Evolutionary conservation across 2,113 vertebrate genomes (phyloP).

Genomic region (Dicentrarchus labrax): DNA sequence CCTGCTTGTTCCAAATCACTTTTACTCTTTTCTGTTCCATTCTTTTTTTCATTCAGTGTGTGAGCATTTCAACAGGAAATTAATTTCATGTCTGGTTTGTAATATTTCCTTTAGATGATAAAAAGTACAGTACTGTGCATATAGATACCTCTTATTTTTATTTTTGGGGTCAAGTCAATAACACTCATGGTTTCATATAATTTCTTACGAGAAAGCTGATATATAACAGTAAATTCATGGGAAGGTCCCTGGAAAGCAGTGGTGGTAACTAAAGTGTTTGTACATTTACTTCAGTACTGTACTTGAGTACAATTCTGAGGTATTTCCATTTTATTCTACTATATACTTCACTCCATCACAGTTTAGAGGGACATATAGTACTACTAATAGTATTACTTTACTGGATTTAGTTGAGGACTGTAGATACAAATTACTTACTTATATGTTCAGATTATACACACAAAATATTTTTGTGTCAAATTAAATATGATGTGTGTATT

Average conservation of each 20-base stretch:
- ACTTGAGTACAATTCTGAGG: not conserved
- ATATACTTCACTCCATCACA: not conserved
- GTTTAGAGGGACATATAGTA: not conserved
- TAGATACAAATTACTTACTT: not conserved
- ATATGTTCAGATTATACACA: not conserved
- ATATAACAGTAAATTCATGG: not conserved
- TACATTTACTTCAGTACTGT: too few relatives aligned
- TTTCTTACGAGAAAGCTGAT: not conserved
- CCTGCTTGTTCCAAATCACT: conserved; percentile 4
- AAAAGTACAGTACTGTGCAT: not conserved
- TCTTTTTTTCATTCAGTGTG: not conserved
- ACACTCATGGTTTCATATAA: not conserved
- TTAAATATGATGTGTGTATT: too few relatives aligned
- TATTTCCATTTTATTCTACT: not conserved
- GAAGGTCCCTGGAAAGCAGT: not conserved
- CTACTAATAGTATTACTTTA: not conserved
- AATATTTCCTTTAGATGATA: not conserved
- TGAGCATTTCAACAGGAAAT: not conserved
- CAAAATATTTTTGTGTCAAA: too few relatives aligned
- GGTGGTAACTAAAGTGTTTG: not conserved
- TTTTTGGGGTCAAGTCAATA: not conserved
- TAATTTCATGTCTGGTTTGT: not conserved
- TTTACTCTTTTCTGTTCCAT: not conserved
- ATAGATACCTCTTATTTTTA: not conserved
- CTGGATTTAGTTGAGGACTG: not conserved